These are phyloP conservation scores for Drosophila affinis DNA, from an alignment of 2,888 invertebrate species.

Conservation along the genomic window DNA sequence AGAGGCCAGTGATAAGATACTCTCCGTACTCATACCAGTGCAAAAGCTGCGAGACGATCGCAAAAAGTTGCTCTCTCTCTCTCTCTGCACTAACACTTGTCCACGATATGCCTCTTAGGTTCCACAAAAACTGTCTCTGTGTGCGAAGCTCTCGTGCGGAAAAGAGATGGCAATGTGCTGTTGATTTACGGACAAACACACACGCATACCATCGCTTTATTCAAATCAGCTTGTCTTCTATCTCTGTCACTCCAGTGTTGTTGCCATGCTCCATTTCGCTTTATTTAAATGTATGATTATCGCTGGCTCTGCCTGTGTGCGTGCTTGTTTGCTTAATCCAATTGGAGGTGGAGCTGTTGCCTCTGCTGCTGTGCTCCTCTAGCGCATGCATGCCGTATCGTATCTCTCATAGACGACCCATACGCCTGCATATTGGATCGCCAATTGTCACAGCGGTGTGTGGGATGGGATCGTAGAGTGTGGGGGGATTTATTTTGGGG, in stretches of 20 bases:
- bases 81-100: conserved; percentile 37
- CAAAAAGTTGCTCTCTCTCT: conserved; percentile 30
- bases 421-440: conserved; percentile 42
- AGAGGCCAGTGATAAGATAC: conserved; percentile 1
- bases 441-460: conserved; percentile 47
- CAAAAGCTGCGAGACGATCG: neutral
- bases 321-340: conserved; percentile 62
- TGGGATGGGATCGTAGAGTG: conserved; percentile 23
- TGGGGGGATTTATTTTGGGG: conserved; percentile 28
- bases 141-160: conserved; percentile 32
- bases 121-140: conserved; percentile 66
- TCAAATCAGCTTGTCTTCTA: conserved; percentile 55
- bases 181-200: conserved; percentile 25
- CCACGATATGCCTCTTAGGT: conserved; percentile 43
- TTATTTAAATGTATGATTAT: conserved; percentile 78
- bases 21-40: neutral
- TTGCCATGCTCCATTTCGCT: conserved; percentile 30
- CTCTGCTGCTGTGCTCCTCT: conserved; percentile 63
- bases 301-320: conserved; percentile 25
- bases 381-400: conserved; percentile 28
- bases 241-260: conserved; percentile 48
- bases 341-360: conserved; percentile 73
- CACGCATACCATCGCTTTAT: conserved; percentile 50
- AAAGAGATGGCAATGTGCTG: conserved; percentile 54
- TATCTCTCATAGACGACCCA: conserved; percentile 35